Base-by-base conservation (phyloP, 2,888 invertebrate genomes). In the Lymantria dispar region DNA sequence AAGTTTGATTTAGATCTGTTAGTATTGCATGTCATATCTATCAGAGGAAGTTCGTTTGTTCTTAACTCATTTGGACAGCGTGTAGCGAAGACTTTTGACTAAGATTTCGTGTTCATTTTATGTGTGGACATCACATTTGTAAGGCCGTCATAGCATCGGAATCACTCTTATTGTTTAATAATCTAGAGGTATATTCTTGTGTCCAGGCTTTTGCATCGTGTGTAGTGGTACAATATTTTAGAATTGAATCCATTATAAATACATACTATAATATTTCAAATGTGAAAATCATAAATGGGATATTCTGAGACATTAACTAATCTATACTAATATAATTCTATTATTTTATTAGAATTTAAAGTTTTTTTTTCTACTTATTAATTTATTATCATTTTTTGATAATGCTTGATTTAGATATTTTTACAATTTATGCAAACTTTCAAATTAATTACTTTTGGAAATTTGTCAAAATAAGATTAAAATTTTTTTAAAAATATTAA, bases 161-260 rank as follows among this genome's bases (percentile, higher is more conserved):
- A 60, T 60, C 62, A 62, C 58, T 43, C 11, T 7, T 22, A n/a
- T 43, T 46, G 13, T 33, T 62, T 49, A 48, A n/a, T 8, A 31
- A 7, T 2, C 29, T 43, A 36, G 59, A 60, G 58, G 58, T 15
- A 13, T 37, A 38, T 45, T 52, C 58, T 45, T 57, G 46, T n/a
- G 42, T 8, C n/a, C 53, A 57, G 14, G 62, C 62, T 45, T 46
- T 48, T 53, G 48, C 53, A 62, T 53, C 58, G 43, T 53, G 48
- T 7, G 15, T 3, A 3, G 30, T 43, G 47, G 43, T 36, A 57
- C 2, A 22, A 22, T 22, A 22, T 22, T 10, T 33, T 1, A 7
- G 33, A 33, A 33, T 33, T 39, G 10, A 40, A 43, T 47, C 42
- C 45, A 39, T 38, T 39, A 22, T 5, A 22, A 3, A 22, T 22